Conservation (phyloP, 2,797 vertebrate species). For the Callimico goeldii region DNA sequence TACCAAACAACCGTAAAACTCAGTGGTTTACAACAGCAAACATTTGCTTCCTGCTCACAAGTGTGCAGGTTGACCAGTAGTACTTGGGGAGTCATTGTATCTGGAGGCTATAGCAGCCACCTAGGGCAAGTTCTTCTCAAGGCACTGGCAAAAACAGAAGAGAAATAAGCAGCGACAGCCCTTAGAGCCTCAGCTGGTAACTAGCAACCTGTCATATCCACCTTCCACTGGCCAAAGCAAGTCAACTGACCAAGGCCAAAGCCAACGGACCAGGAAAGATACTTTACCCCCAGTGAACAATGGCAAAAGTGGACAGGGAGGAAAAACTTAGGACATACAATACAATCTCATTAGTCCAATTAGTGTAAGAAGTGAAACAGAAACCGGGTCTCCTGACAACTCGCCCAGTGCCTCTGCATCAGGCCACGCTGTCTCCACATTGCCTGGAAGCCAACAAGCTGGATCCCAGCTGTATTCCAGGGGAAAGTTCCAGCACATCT, state of each 20-base stretch:
- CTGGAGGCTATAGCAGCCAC: neutral
- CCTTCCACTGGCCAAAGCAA: neutral
- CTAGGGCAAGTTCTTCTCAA: neutral
- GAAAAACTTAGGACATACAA: neutral
- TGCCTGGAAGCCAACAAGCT: neutral
- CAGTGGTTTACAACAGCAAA: neutral
- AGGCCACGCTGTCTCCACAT: rapidly evolving
- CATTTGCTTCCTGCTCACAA: neutral
- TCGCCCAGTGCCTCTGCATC: neutral
- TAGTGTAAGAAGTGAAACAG: neutral
- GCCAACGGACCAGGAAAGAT: neutral
- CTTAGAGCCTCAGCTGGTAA: neutral
- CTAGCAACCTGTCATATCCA: neutral
- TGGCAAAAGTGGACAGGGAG: neutral
- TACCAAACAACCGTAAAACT: neutral
- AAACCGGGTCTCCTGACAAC: neutral
- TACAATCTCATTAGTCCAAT: neutral
- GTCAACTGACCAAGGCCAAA: neutral
- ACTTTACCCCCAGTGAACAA: rapidly evolving
- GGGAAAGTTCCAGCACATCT: neutral
- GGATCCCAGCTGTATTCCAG: neutral
- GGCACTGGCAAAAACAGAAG: neutral
- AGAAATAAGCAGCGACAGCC: neutral
- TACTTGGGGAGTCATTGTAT: neutral
- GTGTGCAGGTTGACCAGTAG: neutral